Evolutionary conservation across 2,888 invertebrate species (phyloP).

Genomic region (Notodonta ziczac): DNA sequence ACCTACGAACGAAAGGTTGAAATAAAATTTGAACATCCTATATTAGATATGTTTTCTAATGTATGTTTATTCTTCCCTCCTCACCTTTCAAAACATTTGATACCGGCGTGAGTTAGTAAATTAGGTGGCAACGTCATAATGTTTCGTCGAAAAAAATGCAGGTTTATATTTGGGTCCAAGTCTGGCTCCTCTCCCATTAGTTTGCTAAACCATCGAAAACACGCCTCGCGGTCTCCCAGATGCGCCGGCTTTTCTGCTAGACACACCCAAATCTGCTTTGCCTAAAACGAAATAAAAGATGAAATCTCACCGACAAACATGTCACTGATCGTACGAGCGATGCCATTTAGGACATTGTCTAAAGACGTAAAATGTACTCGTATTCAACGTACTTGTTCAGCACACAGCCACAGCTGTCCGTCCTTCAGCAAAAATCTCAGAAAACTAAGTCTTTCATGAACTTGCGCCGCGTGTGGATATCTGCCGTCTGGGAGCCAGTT

Average conservation of each 20-base stretch:
- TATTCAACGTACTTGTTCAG: constrained; percentile 88
- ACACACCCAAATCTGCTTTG: constrained; percentile 98
- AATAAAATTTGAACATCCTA: background rate
- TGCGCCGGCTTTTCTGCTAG: constrained; percentile 97
- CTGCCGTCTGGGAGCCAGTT: constrained; percentile 93
- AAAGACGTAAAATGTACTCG: constrained; percentile 9
- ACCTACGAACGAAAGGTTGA: constrained; percentile 76
- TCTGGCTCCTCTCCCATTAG: constrained; percentile 98
- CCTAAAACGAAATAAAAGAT: constrained; percentile 66
- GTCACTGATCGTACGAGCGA: background rate
- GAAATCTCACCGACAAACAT: background rate
- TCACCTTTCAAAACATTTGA: constrained; percentile 92
- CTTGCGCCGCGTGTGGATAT: constrained; percentile 96
- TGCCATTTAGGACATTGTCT: background rate
- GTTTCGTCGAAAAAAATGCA: constrained; percentile 98
- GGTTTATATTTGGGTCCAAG: constrained; percentile 97
- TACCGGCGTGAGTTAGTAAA: constrained; percentile 96
- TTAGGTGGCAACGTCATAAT: constrained; percentile 96
- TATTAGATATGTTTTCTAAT: background rate
- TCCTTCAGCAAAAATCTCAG: constrained; percentile 96
- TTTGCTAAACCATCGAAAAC: constrained; percentile 99
- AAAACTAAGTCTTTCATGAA: constrained; percentile 97
- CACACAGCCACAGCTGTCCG: constrained; percentile 98
- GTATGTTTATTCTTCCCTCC: background rate
- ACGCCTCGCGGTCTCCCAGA: constrained; percentile 96